phyloP scores from a whole-genome alignment of 2,888 invertebrate species.

The Epinotia demarniana region DNA sequence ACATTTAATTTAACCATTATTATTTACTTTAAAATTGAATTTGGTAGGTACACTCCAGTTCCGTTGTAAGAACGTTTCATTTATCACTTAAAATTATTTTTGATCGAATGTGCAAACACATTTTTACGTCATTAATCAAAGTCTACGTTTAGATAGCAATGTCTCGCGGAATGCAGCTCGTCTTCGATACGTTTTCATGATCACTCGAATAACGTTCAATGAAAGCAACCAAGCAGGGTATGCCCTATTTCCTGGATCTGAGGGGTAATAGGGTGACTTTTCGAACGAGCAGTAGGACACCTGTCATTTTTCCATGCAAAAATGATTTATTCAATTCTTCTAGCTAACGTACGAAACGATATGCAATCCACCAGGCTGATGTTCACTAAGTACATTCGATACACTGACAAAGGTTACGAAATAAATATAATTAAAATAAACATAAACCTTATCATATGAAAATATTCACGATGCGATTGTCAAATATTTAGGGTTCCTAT shows the following conservation, averaged over 20 bases:
- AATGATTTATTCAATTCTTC: too few species aligned
- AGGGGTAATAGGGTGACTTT: background rate
- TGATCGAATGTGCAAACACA: conserved; percentile 9
- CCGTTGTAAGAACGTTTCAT: conserved; percentile 1
- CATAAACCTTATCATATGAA: too few species aligned
- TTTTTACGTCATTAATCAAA: conserved; percentile 36
- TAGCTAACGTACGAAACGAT: too few species aligned
- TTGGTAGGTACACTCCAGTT: background rate
- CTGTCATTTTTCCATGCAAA: too few species aligned
- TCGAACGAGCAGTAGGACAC: too few species aligned
- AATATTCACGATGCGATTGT: too few species aligned
- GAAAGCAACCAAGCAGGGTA: background rate
- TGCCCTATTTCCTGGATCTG: background rate
- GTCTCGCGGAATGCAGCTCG: background rate
- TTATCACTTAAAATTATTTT: conserved; percentile 13
- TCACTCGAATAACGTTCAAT: background rate
- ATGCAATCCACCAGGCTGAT: too few species aligned
- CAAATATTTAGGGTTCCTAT: too few species aligned
- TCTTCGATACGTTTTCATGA: background rate
- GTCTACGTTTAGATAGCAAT: conserved; percentile 25
- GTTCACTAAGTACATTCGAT: too few species aligned
- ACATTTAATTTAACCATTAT: too few species aligned
- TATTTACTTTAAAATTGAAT: background rate
- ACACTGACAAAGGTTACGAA: too few species aligned
- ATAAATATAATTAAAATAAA: too few species aligned